Conservation (phyloP, 1,140 invertebrate species). For the Venustaconcha ellipsiformis region DNA sequence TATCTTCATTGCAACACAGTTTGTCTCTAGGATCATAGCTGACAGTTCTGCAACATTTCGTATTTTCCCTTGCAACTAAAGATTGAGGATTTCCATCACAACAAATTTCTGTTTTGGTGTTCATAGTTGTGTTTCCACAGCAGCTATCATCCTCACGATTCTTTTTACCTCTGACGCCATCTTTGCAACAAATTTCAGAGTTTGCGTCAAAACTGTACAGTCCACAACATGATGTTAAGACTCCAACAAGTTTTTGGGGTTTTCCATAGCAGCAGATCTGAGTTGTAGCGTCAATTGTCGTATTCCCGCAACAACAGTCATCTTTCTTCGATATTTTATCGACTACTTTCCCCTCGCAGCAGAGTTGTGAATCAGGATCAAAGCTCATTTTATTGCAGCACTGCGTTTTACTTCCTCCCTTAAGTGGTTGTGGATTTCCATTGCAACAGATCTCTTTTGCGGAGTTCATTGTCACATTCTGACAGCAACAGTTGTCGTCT, state of each 20-base stretch:
- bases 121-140: slow-evolving; percentile 28
- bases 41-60: slow-evolving; percentile 1
- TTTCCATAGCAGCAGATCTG: slow-evolving; percentile 12
- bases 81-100: slow-evolving; percentile 17
- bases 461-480: slow-evolving; percentile 5
- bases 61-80: background rate
- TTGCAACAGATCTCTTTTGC: slow-evolving; percentile 9
- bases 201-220: slow-evolving; percentile 6
- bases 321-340: slow-evolving; percentile 1
- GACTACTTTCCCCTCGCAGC: slow-evolving; percentile 19
- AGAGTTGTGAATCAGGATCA: slow-evolving; percentile 11
- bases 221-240: slow-evolving; percentile 16
- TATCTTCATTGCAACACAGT: slow-evolving; percentile 10
- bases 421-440: background rate
- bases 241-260: slow-evolving; percentile 5
- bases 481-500: slow-evolving; percentile 10
- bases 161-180: background rate
- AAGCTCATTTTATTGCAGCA: slow-evolving; percentile 21
- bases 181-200: slow-evolving; percentile 9
- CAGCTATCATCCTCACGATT: slow-evolving; percentile 21
- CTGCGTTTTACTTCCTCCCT: background rate
- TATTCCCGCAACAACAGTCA: slow-evolving; percentile 6
- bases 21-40: slow-evolving; percentile 18
- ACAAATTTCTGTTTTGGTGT: slow-evolving; percentile 23
- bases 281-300: background rate